A percentile compares a stretch with the other conserved stretches of the same genome.
These are phyloP conservation scores for Galbula dea DNA, from an alignment of 2,113 vertebrate genomes.

Conservation along the genomic window DNA sequence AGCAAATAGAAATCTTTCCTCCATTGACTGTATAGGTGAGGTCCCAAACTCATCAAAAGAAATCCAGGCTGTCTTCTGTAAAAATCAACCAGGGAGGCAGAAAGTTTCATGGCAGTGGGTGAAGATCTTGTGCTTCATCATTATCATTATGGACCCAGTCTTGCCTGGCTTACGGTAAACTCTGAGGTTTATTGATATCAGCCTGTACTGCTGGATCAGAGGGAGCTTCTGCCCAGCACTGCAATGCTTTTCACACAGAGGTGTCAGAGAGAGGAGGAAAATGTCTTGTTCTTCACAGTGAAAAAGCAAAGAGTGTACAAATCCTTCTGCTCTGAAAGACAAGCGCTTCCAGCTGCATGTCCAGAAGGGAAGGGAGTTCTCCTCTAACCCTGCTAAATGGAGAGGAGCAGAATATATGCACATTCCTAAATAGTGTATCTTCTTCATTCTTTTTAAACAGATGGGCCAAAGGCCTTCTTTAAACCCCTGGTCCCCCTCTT, in stretches of 20 bases:
- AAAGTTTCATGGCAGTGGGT: not conserved
- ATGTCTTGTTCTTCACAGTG: not conserved
- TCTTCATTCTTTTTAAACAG: not conserved
- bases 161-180: not conserved
- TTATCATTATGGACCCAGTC: not conserved
- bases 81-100: slow-evolving; percentile 44
- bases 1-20: slow-evolving; percentile 70
- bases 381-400: not conserved
- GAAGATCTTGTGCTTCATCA: not conserved
- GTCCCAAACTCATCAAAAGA: slow-evolving; percentile 54
- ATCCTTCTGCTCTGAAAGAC: not conserved
- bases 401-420: not conserved
- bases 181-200: not conserved
- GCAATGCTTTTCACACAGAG: not conserved
- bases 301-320: accelerated
- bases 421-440: not conserved
- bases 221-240: not conserved
- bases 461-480: slow-evolving; percentile 1
- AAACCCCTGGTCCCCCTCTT: not conserved
- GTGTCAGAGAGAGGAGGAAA: not conserved
- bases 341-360: not conserved
- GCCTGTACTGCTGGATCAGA: not conserved
- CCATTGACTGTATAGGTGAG: slow-evolving; percentile 41
- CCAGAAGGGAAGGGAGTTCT: not conserved
- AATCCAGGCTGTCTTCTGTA: slow-evolving; percentile 21